These are phyloP conservation scores for Cylas formicarius DNA, from an alignment of 1,140 invertebrate genomes.

Conservation along the genomic window DNA sequence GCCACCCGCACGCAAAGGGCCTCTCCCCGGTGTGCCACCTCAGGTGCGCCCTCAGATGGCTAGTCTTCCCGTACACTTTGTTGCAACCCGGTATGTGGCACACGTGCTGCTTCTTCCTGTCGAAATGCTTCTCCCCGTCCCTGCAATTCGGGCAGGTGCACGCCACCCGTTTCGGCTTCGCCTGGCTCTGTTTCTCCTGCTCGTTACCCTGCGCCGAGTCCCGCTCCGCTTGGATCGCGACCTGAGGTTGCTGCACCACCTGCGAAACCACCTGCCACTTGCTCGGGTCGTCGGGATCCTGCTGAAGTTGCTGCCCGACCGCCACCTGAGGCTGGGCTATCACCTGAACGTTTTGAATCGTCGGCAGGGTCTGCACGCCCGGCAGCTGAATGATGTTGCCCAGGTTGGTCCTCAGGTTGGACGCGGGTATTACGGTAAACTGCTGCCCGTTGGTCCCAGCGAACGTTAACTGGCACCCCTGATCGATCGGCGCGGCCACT, in stretches of 20 bases:
- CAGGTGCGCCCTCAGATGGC: too few relatives aligned
- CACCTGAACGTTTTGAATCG: constrained; percentile 52
- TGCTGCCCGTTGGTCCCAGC: constrained; percentile 61
- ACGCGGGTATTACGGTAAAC: constrained; percentile 62
- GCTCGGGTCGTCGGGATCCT: constrained; percentile 66
- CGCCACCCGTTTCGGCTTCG: constrained; percentile 62
- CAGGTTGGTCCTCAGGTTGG: constrained; percentile 30
- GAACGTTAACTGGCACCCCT: constrained; percentile 50
- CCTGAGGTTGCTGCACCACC: constrained; percentile 22
- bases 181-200: too few relatives aligned
- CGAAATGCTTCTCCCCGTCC: constrained; percentile 65
- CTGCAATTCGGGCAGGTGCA: constrained; percentile 95
- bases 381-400: constrained; percentile 36
- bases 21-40: too few relatives aligned
- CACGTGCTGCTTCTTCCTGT: constrained; percentile 72
- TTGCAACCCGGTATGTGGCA: too few relatives aligned
- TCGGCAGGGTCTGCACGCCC: constrained; percentile 35
- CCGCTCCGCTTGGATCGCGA: too few relatives aligned
- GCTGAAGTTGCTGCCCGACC: constrained; percentile 54
- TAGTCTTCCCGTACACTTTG: too few relatives aligned
- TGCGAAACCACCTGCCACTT: constrained; percentile 70
- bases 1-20: too few relatives aligned
- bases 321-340: constrained; percentile 47
- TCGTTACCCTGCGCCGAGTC: constrained; percentile 35
- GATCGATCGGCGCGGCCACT: constrained; percentile 27